Evolutionary conservation across 1,140 invertebrate species (phyloP), one percentile per base, ranked within the genome.

Genomic region (Zelostemma sp.): DNA sequence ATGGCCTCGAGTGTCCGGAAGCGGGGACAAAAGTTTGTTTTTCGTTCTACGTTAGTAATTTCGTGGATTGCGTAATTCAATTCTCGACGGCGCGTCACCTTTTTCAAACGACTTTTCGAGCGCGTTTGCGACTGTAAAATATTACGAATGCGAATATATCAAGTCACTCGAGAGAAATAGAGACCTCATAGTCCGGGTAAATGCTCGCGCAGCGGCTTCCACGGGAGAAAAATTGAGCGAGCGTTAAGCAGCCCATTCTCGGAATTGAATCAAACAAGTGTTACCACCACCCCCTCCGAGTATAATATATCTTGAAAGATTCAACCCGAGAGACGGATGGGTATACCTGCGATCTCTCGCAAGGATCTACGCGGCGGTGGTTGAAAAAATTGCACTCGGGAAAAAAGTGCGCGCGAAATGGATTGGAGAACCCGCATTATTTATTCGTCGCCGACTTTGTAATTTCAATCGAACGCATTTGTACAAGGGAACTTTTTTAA

Each of bases 251-350:
- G 63, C 74, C 71, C 66, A 61, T 80, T 80, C 76, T 69, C 57
- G 61, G 77, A 80, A 81, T 80, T 78, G 78, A 81, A 80, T 81
- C 78, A 78, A 79, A 81, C 79, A 80, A 81, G 78, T 81, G 79
- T 80, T 79, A 75, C 78, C 72, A 75, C 78, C 72, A 79, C 75
- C 73, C 65, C 57, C 73, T 71, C 48, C 53, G 67, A 64, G 72
- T 54, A 69, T 77, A 79, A 79, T 80, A 79, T 77, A 78, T 79
- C 73, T 77, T 73, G 57, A 51, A 65, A 73, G 64, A 74, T 76
- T 72, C 69, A 57, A 48, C 65, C 43, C 66, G 74, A 76, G 74
- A 78, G 74, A 78, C 75, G 66, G 75, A 77, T 74, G 66, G 67
- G 66, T 76, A 76, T 73, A 76, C 67, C 68, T 68, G 25, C n/a